A percentile compares a stretch with the other conserved stretches of the same genome.
phyloP scores from a whole-genome alignment of 2,113 vertebrate genomes.

The Ibidorhyncha struthersii region DNA sequence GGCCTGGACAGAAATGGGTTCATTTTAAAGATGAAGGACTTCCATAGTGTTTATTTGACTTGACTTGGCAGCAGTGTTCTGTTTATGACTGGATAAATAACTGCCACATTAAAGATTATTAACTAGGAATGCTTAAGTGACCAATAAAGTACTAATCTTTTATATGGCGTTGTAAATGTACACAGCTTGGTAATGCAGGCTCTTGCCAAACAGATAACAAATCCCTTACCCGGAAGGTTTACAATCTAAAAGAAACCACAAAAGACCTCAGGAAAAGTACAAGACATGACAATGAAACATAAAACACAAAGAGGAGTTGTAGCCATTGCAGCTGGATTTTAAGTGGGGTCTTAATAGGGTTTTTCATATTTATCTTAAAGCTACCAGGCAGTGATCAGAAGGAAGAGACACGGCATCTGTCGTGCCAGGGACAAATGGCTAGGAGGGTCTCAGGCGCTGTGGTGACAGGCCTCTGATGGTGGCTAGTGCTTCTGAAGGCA shows the following conservation, averaged over 20 bases:
- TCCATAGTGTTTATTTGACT: slow-evolving; percentile 6
- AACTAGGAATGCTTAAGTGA: slow-evolving; percentile 31
- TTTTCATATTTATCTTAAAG: background rate
- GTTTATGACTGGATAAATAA: slow-evolving; percentile 22
- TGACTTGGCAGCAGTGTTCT: background rate
- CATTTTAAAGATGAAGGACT: background rate
- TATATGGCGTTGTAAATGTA: slow-evolving; percentile 13
- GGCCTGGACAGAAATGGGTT: background rate
- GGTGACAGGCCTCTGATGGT: accelerated
- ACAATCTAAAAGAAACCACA: background rate
- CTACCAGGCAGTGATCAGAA: background rate
- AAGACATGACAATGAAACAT: background rate
- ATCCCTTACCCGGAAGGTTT: background rate
- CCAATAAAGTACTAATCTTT: slow-evolving; percentile 61
- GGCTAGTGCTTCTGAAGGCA: background rate
- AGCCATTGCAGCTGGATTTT: background rate
- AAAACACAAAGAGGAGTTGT: background rate
- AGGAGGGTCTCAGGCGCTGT: accelerated
- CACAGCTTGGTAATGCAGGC: background rate
- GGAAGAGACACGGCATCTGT: background rate
- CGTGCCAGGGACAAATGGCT: background rate
- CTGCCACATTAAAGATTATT: slow-evolving; percentile 33
- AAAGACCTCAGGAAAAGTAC: background rate
- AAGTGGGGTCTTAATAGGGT: background rate
- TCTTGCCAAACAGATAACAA: slow-evolving; percentile 47